phyloP scores from a whole-genome alignment of 1,140 invertebrate genomes.

The Dermatophagoides farinae region DNA sequence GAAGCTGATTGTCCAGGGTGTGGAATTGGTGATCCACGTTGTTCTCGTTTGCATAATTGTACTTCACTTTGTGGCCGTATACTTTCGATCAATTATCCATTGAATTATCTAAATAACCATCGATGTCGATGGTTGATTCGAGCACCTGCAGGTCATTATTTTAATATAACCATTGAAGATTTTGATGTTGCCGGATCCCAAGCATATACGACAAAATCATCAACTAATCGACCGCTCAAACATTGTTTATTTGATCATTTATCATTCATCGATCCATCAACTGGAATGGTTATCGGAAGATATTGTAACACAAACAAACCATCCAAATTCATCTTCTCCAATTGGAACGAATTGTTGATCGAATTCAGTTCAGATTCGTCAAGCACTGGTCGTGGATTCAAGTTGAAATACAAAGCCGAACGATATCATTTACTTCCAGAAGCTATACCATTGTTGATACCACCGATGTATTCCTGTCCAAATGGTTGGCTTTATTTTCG shows the following conservation, averaged over 20 bases:
- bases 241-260: constrained; percentile 20
- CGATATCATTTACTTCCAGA: constrained; percentile 17
- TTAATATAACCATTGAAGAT: constrained; percentile 22
- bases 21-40: constrained; percentile 20
- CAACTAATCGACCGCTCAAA: not conserved
- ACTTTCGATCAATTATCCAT: constrained; percentile 20
- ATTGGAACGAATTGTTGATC: constrained; percentile 20
- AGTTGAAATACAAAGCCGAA: constrained; percentile 17
- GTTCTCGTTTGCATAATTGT: constrained; percentile 18
- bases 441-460: constrained; percentile 6
- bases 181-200: constrained; percentile 18
- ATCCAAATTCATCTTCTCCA: constrained; percentile 17
- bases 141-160: constrained; percentile 18
- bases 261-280: constrained; percentile 19
- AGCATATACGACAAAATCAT: not conserved
- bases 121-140: constrained; percentile 21
- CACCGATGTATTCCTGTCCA: constrained; percentile 14
- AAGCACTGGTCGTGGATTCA: constrained; percentile 19
- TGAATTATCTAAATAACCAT: constrained; percentile 20
- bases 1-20: constrained; percentile 21
- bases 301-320: constrained; percentile 21
- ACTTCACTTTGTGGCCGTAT: constrained; percentile 19
- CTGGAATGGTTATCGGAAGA: constrained; percentile 17
- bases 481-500: constrained; percentile 20
- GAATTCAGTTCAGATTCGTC: constrained; percentile 21